A percentile compares a stretch with the other conserved stretches of the same genome.
phyloP scores from a whole-genome alignment of 2,888 invertebrate species.

The Aspidapion aeneum region DNA sequence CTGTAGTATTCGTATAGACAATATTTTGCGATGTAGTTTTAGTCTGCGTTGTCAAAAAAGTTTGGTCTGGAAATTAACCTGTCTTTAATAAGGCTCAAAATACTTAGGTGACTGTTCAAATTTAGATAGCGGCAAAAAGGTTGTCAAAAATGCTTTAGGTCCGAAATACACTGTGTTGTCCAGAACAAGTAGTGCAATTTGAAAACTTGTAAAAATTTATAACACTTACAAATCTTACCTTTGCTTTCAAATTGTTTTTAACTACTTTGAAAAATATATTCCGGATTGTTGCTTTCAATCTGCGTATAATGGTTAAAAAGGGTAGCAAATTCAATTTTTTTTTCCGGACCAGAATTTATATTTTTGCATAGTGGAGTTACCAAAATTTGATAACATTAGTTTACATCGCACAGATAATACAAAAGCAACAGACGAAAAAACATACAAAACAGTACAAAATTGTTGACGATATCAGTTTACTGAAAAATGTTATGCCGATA shows the following conservation, averaged over 20 bases:
- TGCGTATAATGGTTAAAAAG: conserved; percentile 59
- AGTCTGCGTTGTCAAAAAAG: conserved; percentile 55
- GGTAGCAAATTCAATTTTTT: conserved; percentile 34
- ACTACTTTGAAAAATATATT: conserved; percentile 33
- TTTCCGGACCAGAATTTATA: conserved; percentile 20
- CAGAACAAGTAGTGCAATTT: conserved; percentile 69
- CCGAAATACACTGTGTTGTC: conserved; percentile 50
- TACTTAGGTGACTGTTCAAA: too few relatives aligned
- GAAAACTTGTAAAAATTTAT: conserved; percentile 85
- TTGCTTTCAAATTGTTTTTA: conserved; percentile 60
- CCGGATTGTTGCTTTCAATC: conserved; percentile 25
- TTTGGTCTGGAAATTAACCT: conserved; percentile 41
- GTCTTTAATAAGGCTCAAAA: too few relatives aligned
- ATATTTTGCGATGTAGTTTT: conserved; percentile 88
- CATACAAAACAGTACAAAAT: conserved; percentile 78
- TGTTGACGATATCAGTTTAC: conserved; percentile 55
- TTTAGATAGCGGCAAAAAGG: too few relatives aligned
- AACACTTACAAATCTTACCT: conserved; percentile 81
- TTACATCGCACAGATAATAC: conserved; percentile 76
- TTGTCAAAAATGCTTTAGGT: too few relatives aligned
- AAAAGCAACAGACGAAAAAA: conserved; percentile 70
- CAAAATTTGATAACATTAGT: conserved; percentile 56
- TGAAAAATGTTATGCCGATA: conserved; percentile 58
- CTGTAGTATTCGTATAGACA: conserved; percentile 86
- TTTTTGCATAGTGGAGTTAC: conserved; percentile 9